phyloP scores from a whole-genome alignment of 2,888 invertebrate genomes.

The Drosophila vallismaia region DNA sequence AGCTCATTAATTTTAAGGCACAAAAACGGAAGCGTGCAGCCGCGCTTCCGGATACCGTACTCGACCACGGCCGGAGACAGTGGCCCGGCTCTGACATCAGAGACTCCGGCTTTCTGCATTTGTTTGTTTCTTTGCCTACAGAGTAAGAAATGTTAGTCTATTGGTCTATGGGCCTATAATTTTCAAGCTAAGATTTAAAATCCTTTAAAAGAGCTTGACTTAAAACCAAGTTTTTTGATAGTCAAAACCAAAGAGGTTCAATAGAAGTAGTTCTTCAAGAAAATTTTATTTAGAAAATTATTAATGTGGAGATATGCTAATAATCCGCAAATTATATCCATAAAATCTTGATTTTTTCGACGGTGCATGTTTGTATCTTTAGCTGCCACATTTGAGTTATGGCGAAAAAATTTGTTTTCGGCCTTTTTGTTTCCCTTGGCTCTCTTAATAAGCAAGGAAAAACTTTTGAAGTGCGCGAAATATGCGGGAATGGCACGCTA shows the following conservation, averaged over 20 bases:
- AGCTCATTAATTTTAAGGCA: slow-evolving; percentile 79
- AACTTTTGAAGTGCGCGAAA: slow-evolving; percentile 75
- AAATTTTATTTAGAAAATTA: too few species aligned
- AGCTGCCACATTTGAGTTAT: slow-evolving; percentile 69
- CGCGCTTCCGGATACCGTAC: slow-evolving; percentile 70
- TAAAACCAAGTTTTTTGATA: too few species aligned
- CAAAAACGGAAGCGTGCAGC: slow-evolving; percentile 80
- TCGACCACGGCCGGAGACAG: slow-evolving; percentile 56
- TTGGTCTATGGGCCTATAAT: too few species aligned
- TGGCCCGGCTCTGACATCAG: slow-evolving; percentile 52
- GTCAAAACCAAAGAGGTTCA: too few species aligned
- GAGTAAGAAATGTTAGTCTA: slow-evolving; percentile 2
- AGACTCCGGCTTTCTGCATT: slow-evolving; percentile 35
- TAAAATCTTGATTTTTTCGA: not conserved
- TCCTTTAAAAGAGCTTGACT: too few species aligned
- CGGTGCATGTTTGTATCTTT: slow-evolving; percentile 21
- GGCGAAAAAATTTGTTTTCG: slow-evolving; percentile 54
- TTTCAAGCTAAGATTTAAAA: too few species aligned
- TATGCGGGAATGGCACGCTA: slow-evolving; percentile 69
- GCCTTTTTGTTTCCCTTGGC: slow-evolving; percentile 50
- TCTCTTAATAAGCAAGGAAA: slow-evolving; percentile 70
- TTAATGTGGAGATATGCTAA: too few species aligned
- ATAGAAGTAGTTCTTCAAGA: too few species aligned
- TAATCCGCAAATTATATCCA: too few species aligned
- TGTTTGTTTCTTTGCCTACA: slow-evolving; percentile 21